These are phyloP conservation scores for Astropecten irregularis DNA, from an alignment of 53 echinoderm and acorn worm genomes.

Conservation along the genomic window DNA sequence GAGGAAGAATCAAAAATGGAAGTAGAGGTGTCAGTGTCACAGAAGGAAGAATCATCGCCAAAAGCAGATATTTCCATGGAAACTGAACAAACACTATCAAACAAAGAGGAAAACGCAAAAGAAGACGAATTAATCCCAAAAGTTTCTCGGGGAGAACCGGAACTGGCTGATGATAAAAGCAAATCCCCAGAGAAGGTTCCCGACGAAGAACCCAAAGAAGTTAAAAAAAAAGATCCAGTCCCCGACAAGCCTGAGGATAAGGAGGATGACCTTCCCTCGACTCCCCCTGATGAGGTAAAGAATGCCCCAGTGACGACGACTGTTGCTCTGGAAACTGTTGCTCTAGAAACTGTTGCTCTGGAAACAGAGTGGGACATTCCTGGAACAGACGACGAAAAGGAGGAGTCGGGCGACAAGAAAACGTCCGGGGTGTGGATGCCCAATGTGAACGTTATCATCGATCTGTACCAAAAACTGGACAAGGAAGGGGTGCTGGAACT, in stretches of 20 bases:
- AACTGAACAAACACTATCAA: background rate
- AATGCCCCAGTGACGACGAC: background rate
- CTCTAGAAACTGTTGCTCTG: no score
- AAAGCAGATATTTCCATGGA: constrained; percentile 32
- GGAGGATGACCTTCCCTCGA: background rate
- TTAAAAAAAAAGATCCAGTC: constrained; percentile 3
- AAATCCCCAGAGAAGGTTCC: background rate
- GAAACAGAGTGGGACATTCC: constrained; percentile 79
- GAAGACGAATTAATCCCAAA: background rate
- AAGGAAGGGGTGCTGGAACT: constrained; percentile 83
- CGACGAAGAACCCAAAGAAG: background rate
- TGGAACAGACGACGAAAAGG: constrained; percentile 77
- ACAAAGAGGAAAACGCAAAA: background rate
- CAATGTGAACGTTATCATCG: constrained; percentile 76
- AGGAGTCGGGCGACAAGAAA: background rate
- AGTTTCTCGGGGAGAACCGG: background rate
- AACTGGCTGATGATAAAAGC: background rate
- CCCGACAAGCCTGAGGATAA: no score
- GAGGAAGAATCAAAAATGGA: background rate
- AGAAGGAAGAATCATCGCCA: background rate
- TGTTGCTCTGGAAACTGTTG: no score
- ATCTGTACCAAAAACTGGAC: constrained; percentile 89
- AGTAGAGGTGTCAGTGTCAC: background rate
- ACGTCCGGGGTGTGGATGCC: constrained; percentile 76
- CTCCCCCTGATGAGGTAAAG: background rate